Conservation (phyloP, 1,140 invertebrate species). For the Drosophila nikananu region DNA sequence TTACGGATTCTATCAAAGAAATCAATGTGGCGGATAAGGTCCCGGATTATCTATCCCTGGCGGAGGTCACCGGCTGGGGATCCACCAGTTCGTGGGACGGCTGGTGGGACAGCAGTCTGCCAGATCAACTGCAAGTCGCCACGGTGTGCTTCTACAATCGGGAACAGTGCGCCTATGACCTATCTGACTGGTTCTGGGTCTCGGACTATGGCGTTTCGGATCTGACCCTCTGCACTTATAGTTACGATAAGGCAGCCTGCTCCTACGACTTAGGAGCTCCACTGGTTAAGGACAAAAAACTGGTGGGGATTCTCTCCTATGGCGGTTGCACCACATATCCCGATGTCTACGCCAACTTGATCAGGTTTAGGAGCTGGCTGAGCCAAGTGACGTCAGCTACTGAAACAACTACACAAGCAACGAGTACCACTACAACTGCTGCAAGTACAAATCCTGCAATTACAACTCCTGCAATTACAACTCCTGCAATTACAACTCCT, state of each 20-base stretch:
- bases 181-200: not conserved
- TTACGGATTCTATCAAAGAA: not conserved
- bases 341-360: conserved; percentile 30
- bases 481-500: too few relatives aligned
- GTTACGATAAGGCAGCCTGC: not conserved
- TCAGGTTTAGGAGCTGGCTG: conserved; percentile 6
- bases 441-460: not conserved
- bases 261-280: conserved; percentile 23
- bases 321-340: conserved; percentile 14
- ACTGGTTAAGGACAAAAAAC: conserved; percentile 4
- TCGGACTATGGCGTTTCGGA: conserved; percentile 22
- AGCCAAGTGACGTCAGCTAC: too few relatives aligned
- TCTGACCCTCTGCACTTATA: conserved; percentile 13
- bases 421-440: not conserved
- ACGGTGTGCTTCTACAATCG: conserved; percentile 6
- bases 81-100: conserved; percentile 25
- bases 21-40: conserved; percentile 1
- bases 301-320: conserved; percentile 36
- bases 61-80: conserved; percentile 29
- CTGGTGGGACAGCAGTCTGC: conserved; percentile 16
- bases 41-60: not conserved
- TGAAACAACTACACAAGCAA: not conserved
- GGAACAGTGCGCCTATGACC: conserved; percentile 19
- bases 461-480: too few relatives aligned
- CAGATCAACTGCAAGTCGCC: not conserved